Conservation (phyloP, 1,140 invertebrate species). For the Euura lappo region DNA sequence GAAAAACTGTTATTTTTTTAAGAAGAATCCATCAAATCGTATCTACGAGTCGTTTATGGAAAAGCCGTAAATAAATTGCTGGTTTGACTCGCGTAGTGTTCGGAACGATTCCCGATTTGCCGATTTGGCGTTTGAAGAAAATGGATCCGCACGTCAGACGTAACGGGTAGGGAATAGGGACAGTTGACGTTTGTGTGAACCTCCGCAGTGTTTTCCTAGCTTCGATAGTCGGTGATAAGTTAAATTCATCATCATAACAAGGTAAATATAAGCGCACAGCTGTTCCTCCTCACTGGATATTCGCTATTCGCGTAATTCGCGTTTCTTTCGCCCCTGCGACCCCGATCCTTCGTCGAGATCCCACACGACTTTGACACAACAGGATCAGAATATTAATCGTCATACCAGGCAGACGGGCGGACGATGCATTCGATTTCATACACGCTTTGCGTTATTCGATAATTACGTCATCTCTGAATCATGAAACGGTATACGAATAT, state of each 20-base stretch:
- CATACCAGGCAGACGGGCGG: neutral
- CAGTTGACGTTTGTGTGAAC: conserved; percentile 9
- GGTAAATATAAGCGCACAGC: no score
- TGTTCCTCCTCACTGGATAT: no score
- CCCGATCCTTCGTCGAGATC: neutral
- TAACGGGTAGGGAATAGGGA: conserved; percentile 6
- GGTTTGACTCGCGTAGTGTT: neutral
- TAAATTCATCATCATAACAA: neutral
- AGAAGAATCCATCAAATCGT: no score
- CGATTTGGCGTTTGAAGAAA: neutral
- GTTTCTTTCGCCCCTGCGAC: neutral
- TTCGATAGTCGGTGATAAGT: neutral
- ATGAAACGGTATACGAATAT: neutral
- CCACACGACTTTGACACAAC: neutral
- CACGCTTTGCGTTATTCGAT: neutral
- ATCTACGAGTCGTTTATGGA: no score
- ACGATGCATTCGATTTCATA: neutral
- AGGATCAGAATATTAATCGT: no score
- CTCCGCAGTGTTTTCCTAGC: neutral
- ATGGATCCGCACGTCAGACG: conserved; percentile 12
- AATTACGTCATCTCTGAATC: neutral
- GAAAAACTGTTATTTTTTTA: no score
- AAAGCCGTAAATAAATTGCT: no score
- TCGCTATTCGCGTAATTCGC: no score
- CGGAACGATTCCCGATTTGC: neutral